Conservation (phyloP, 2,888 invertebrate genomes). For the Cylindroiulus punctatus region DNA sequence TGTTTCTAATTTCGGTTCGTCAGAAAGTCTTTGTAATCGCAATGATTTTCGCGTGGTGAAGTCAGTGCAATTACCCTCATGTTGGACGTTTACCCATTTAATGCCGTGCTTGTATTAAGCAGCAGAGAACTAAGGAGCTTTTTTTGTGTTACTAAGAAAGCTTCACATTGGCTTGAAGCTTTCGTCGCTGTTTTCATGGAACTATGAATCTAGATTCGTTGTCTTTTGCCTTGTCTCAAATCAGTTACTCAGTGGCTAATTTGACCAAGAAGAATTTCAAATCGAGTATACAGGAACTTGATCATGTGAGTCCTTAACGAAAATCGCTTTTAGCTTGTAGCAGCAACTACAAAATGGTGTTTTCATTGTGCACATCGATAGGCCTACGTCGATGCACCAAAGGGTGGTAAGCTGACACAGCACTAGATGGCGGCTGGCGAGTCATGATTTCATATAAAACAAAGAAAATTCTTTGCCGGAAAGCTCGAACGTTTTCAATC, state of each 20-base stretch:
- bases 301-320: slow-evolving; percentile 76
- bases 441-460: slow-evolving; percentile 34
- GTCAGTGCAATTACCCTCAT: slow-evolving; percentile 55
- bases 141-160: slow-evolving; percentile 71
- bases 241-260: slow-evolving; percentile 95
- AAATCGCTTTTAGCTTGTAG: not conserved
- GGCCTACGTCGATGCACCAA: not conserved
- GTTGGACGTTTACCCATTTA: slow-evolving; percentile 56
- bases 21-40: not conserved
- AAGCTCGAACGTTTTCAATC: no score
- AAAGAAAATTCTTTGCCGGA: slow-evolving; percentile 59
- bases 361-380: slow-evolving; percentile 25
- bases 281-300: slow-evolving; percentile 87
- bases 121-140: slow-evolving; percentile 52
- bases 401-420: slow-evolving; percentile 4
- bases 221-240: slow-evolving; percentile 98
- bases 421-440: not conserved
- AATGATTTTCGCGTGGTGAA: slow-evolving; percentile 10
- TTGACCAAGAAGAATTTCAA: slow-evolving; percentile 96
- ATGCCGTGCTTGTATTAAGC: slow-evolving; percentile 52
- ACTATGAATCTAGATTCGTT: slow-evolving; percentile 99
- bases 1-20: not conserved
- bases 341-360: not conserved
- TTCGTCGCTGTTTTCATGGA: slow-evolving; percentile 91
- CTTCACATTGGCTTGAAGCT: slow-evolving; percentile 95